These are phyloP conservation scores for Linyphia triangularis DNA, from an alignment of 2,888 invertebrate genomes.

Conservation along the genomic window DNA sequence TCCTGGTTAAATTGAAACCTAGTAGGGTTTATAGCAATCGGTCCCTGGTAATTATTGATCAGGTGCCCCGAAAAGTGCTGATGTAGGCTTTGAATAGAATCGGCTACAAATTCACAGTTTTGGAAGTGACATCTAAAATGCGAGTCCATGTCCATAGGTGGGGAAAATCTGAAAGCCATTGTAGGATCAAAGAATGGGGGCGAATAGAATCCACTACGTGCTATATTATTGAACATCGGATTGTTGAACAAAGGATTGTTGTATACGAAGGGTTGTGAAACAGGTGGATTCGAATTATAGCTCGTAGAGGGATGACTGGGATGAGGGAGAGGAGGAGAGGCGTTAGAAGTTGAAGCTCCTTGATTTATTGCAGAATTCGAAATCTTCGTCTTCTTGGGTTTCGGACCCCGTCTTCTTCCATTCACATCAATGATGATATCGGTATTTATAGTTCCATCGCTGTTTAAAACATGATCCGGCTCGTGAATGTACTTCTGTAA, in stretches of 20 bases:
- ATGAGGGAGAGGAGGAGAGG: not conserved
- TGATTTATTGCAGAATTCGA: constrained; percentile 66
- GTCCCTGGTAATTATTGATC: no score
- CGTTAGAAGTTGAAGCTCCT: not conserved
- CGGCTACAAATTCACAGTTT: constrained; percentile 80
- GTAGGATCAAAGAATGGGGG: not conserved
- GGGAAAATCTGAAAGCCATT: not conserved
- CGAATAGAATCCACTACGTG: no score
- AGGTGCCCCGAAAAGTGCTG: no score
- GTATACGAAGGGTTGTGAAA: not conserved
- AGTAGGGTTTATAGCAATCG: no score
- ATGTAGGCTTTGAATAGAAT: constrained; percentile 78
- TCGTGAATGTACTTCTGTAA: constrained; percentile 93
- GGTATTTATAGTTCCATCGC: constrained; percentile 93
- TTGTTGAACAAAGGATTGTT: not conserved
- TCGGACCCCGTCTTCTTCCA: constrained; percentile 92
- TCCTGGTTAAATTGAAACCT: no score
- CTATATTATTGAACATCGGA: not conserved
- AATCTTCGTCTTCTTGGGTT: constrained; percentile 80
- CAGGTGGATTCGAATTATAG: not conserved
- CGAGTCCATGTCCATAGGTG: not conserved
- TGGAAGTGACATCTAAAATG: constrained; percentile 78
- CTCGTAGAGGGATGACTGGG: constrained; percentile 14
- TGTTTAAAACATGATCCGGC: constrained; percentile 92
- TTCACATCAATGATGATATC: constrained; percentile 93